phyloP scores from a whole-genome alignment of 53 echinoderm and acorn worm species.

The Holothuria scabra region DNA sequence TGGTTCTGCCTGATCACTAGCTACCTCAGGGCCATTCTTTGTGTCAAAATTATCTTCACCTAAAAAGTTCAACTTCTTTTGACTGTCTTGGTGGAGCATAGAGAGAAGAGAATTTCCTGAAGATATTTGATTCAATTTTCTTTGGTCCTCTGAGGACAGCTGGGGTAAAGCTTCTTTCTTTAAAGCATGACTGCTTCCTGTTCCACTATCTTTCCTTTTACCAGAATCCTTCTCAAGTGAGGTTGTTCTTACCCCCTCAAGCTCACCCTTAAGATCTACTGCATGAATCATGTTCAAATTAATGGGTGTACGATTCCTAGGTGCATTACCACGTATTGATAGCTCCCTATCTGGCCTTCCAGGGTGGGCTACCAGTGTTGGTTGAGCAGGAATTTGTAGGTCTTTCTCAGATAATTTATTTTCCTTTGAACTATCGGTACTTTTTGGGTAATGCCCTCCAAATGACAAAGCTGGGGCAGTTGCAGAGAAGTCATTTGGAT shows the following conservation, averaged over 20 bases:
- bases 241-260: not conserved
- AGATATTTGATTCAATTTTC: constrained; percentile 57
- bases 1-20: not conserved
- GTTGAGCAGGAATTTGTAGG: not conserved
- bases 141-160: constrained; percentile 65
- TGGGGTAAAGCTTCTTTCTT: not conserved
- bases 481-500: constrained; percentile 69
- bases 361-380: not conserved
- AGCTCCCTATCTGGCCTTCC: constrained; percentile 7
- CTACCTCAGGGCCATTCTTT: constrained; percentile 49
- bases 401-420: constrained; percentile 2
- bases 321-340: constrained; percentile 15
- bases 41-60: constrained; percentile 30
- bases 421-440: constrained; percentile 2
- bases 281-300: constrained; percentile 27
- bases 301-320: constrained; percentile 51
- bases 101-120: constrained; percentile 64
- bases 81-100: constrained; percentile 61
- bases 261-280: constrained; percentile 21
- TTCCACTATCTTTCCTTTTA: not conserved
- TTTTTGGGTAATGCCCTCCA: not conserved
- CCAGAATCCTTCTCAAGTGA: not conserved
- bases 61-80: constrained; percentile 50
- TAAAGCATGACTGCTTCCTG: not conserved
- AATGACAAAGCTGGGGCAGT: constrained; percentile 4